Base-by-base conservation (phyloP, 2,888 invertebrate species). In the Eumerus sabulonum region DNA sequence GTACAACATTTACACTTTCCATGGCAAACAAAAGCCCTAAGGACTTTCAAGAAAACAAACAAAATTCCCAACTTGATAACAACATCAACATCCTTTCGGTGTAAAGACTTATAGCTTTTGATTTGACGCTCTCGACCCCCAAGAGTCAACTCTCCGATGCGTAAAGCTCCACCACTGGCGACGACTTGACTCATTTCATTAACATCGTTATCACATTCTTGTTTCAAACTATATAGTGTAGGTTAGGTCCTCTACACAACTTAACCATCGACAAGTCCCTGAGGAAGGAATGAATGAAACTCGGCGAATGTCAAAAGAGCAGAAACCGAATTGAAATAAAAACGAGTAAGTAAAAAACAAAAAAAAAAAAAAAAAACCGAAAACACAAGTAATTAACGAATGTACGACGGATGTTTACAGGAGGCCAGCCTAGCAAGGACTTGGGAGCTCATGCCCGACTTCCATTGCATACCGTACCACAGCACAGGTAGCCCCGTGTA, bases 311-410 rank as follows among this genome's bases (percentile, higher is more conserved):
- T 27, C 27, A 27, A 7, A 27, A 27, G 27, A 27, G 27, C 27
- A 27, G 27, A 27, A 27, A 27, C 27, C 27, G 7, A 27, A 27
- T 4, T 27, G 3, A 27, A 27, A 27, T 27, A 27, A 27, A 27
- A 27, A 27, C 9, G 9, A 16, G 17, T 16, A 0, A 16, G n/a
- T 12, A 3, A 13, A 38, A 18, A 27, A 27, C 12, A 35, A 13
- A n/a, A 19, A 51, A 53, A 50, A 44, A 18, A 47, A 53, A 48
- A 35, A 51, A 17, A 60, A 54, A 54, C 64, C 63, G 76, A 38
- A 67, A 13, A 51, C 51, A 74, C 62, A 77, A 72, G 47, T 72
- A 77, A 77, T 77, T 77, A 77, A 77, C 67, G 77, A 72, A 67
- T 72, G 47, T 57, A 72, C 72, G 18, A 27, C 53, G 2, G 17